Evolutionary conservation across 2,888 invertebrate genomes (phyloP), one percentile per base, ranked within the genome.

Genomic region (Chymomyza amoena): DNA sequence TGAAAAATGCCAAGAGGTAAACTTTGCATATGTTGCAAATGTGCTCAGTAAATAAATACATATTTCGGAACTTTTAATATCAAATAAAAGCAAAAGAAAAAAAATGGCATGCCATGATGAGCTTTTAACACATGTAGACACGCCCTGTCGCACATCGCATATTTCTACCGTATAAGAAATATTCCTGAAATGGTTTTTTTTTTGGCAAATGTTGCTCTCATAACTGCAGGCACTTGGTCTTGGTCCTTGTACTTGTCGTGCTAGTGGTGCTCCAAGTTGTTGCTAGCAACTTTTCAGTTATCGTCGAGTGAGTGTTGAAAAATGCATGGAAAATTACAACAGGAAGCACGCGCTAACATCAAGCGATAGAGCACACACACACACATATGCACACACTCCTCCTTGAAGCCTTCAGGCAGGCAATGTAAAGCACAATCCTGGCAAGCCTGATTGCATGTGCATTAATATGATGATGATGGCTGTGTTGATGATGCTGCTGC

Each of bases 291-390:
- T 51, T 16, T 45, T 51, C 13, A 25, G 36, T 15, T 64, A 6
- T n/a, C 32, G 16, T 15, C 57, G 51, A 51, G 59, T 56, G 66
- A 72, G 69, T 60, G 73, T 60, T 76, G 70, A 74, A 78, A 76
- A 77, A 75, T 77, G 70, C 75, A 78, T 75, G 63, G 61, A 66
- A 73, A 66, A 68, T 72, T 70, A 66, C 73, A 68, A 64, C 67
- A 68, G 66, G 69, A 75, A 70, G 66, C 70, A 64, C 64, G 68
- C 61, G 51, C 50, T 64, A n/a, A 45, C 32, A 64, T 59, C 59
- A 25, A 20, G 66, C 74, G 73, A 75, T 77, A 80, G 75, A 70
- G 75, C 77, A 77, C 73, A 75, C 76, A 72, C 71, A 72, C 69
- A 72, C 75, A 69, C 72, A 64, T 67, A 67, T 13, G 16, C 20